Base-by-base conservation (phyloP, 2,888 invertebrate species). In the Liodrosophila aerea region DNA sequence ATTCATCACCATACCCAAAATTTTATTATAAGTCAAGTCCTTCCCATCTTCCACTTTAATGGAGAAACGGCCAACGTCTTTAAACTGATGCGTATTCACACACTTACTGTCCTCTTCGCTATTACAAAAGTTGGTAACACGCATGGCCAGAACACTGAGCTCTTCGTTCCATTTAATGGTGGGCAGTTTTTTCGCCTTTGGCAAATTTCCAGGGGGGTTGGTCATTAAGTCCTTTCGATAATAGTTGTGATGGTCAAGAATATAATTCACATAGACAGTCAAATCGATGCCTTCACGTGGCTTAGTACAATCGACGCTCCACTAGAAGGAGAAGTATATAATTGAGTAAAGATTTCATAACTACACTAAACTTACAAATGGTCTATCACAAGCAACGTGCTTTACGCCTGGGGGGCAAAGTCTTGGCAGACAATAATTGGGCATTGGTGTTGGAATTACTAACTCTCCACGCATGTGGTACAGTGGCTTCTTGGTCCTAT, bases 81-180 rank as follows among this genome's bases (percentile, higher is more conserved):
- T n/a, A 11, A 9, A 64, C 0, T 49, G 52, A 0, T 43, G 27
- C 5, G 64, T 56, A 27, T 75, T 73, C 1, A 68, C 54, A 9
- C 73, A 73, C 1, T 9, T 0, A 0, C 11, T 16, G 1, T 0
- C 0, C 0, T 1, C 4, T 0, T 11, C 12, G 0, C 30, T 2
- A 11, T 36, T 36, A 41, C 73, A 73, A 11, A 47, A 64, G 7
- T 64, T 76, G 0, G 47, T 47, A 0, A 76, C 46, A 5, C 73
- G 54, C 73, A 76, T 76, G 4, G 76, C 73, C 13, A 73, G 30
- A 0, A 31, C 4, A 7, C 44, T 3, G 4, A 73, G 56, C 0
- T 64, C 58, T 0, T 22, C 13, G 15, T 64, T 36, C 73, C 73
- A 73, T 0, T 1, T 2, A 0, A 68, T 1, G 0, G 1, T 0